These are phyloP conservation scores for Didymodactylos carnosus DNA, from an alignment of 2,888 invertebrate species.

Conservation along the genomic window DNA sequence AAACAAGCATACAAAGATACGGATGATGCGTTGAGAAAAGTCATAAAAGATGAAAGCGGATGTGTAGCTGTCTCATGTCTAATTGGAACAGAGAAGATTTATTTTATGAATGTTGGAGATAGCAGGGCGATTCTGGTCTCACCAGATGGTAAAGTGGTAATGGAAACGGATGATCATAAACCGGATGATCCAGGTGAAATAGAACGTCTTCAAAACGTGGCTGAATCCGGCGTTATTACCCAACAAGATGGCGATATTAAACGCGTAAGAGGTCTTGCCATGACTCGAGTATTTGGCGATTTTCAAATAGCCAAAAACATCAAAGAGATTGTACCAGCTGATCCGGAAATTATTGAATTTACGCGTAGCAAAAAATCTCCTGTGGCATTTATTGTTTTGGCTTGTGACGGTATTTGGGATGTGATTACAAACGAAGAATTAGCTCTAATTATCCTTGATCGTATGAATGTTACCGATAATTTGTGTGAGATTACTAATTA, in stretches of 20 bases:
- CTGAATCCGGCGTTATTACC: constrained; percentile 67
- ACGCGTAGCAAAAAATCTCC: constrained; percentile 51
- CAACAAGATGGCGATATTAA: constrained; percentile 55
- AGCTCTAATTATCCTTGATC: constrained; percentile 72
- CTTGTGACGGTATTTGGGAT: constrained; percentile 96
- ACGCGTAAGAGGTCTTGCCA: constrained; percentile 80
- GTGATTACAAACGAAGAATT: constrained; percentile 89
- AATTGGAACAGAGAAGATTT: constrained; percentile 57
- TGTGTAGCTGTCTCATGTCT: constrained; percentile 49
- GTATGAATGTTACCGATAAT: constrained; percentile 66
- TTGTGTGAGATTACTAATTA: constrained; percentile 73
- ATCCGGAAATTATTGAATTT: constrained; percentile 77
- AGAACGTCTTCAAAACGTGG: constrained; percentile 73
- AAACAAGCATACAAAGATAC: neutral
- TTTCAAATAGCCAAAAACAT: constrained; percentile 47
- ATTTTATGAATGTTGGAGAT: constrained; percentile 37
- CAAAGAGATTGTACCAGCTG: constrained; percentile 81
- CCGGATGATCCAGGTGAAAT: constrained; percentile 57
- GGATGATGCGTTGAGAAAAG: neutral
- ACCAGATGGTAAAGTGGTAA: constrained; percentile 57
- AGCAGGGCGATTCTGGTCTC: constrained; percentile 69
- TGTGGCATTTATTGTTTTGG: constrained; percentile 84
- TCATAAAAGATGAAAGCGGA: neutral
- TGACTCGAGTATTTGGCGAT: constrained; percentile 79
- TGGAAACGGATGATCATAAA: constrained; percentile 86